Evolutionary conservation across 37 sponge, comb jelly and placozoan species (phyloP).

Genomic region (Chondrosia reniformis): DNA sequence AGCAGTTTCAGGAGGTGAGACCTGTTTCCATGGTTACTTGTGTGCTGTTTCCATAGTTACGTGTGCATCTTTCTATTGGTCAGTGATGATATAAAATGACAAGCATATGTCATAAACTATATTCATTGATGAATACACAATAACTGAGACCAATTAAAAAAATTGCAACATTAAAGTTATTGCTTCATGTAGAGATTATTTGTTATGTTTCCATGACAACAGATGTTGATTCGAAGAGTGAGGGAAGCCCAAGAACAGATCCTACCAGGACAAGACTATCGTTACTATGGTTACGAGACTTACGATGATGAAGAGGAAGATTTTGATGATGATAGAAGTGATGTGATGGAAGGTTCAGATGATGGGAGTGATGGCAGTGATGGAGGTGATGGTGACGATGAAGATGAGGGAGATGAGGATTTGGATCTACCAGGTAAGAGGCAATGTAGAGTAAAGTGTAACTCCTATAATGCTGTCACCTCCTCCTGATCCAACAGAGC

Average conservation of each 20-base stretch:
- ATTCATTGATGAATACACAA: too few species aligned
- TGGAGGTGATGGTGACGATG: slow-evolving; percentile 3
- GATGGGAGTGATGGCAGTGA: too few species aligned
- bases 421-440: slow-evolving; percentile 2
- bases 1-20: slow-evolving; percentile 20
- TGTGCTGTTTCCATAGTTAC: too few species aligned
- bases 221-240: slow-evolving; percentile 17
- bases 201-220: neutral
- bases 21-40: neutral
- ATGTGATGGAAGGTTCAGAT: too few species aligned
- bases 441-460: neutral
- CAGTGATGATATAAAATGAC: too few species aligned
- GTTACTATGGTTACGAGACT: slow-evolving; percentile 17
- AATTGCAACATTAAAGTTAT: too few species aligned
- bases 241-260: neutral
- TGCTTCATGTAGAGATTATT: neutral
- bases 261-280: neutral
- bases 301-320: slow-evolving; percentile 23
- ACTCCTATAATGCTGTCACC: neutral
- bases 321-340: neutral
- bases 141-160: too few species aligned
- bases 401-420: slow-evolving; percentile 22
- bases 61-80: too few species aligned
- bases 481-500: neutral
- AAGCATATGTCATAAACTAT: too few species aligned